Conservation (phyloP, 1,140 invertebrate species). For the Drosophila parabipectinata region DNA sequence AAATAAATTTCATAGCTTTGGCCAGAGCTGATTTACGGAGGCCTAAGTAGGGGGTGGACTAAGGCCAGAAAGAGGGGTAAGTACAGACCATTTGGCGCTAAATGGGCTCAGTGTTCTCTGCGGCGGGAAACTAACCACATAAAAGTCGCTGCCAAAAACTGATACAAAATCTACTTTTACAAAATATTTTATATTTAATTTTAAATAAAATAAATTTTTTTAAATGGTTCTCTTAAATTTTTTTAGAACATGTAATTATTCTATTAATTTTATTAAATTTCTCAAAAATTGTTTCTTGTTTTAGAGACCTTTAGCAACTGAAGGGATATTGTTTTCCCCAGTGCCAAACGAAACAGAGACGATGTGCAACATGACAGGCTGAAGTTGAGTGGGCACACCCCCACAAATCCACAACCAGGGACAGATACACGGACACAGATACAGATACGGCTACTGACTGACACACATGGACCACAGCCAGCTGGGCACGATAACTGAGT, state of each 20-base stretch:
- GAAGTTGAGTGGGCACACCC: slow-evolving; percentile 62
- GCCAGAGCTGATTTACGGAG: slow-evolving; percentile 70
- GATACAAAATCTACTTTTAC: slow-evolving; percentile 35
- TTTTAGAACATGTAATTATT: too few relatives aligned
- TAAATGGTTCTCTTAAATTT: too few relatives aligned
- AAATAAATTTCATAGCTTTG: slow-evolving; percentile 78
- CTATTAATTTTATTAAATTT: too few relatives aligned
- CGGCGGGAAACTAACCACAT: slow-evolving; percentile 70
- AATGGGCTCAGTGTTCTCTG: slow-evolving; percentile 72
- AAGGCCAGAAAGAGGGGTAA: slow-evolving; percentile 9
- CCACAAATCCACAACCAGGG: slow-evolving; percentile 17
- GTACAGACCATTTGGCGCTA: slow-evolving; percentile 63
- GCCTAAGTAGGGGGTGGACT: not conserved
- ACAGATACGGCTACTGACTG: slow-evolving; percentile 10
- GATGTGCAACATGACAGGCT: slow-evolving; percentile 74
- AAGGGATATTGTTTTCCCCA: slow-evolving; percentile 2
- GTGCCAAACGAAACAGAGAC: slow-evolving; percentile 9
- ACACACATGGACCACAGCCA: slow-evolving; percentile 29
- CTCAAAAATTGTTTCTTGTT: not conserved
- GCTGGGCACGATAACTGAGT: slow-evolving; percentile 48
- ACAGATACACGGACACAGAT: not conserved
- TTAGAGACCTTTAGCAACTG: not conserved
- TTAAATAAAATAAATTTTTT: too few relatives aligned
- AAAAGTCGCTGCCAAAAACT: slow-evolving; percentile 63
- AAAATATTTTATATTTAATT: too few relatives aligned